Evolutionary conservation across 64 coral and sea anemone species (phyloP).

Genomic region (Actinia tenebrosa): DNA sequence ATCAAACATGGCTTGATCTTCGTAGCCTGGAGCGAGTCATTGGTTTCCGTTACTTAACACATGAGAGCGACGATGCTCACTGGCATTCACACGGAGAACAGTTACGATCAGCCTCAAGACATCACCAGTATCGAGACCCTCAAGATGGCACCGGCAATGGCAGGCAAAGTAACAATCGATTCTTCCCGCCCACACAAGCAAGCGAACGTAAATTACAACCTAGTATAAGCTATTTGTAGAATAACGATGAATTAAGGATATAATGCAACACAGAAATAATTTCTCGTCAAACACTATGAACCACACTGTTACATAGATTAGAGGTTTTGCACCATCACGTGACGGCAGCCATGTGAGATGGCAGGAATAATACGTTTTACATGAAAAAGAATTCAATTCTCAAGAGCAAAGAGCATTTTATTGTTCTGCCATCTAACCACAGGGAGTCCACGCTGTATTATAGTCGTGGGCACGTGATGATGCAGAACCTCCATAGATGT

Average conservation of each 20-base stretch:
- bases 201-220: constrained; percentile 69
- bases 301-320: background rate
- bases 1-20: constrained; percentile 92
- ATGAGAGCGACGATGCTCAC: constrained; percentile 88
- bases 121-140: constrained; percentile 21
- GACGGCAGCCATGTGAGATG: too few relatives aligned
- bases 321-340: too few relatives aligned
- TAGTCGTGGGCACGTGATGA: too few relatives aligned
- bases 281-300: background rate
- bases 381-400: too few relatives aligned
- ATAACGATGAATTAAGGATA: background rate
- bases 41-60: constrained; percentile 82
- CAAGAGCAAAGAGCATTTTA: too few relatives aligned
- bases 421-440: too few relatives aligned
- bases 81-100: constrained; percentile 73
- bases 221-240: constrained; percentile 87
- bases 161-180: constrained; percentile 65
- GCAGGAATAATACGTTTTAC: too few relatives aligned
- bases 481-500: background rate
- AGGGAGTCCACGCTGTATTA: too few relatives aligned
- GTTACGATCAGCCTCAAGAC: constrained; percentile 44
- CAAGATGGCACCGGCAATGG: constrained; percentile 15
- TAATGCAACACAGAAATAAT: background rate
- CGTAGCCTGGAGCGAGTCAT: constrained; percentile 80
- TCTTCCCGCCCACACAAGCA: constrained; percentile 58